phyloP scores from a whole-genome alignment of 30 jellyfish, hydroid and myxozoan genomes.

The Phacellophora camtschatica region DNA sequence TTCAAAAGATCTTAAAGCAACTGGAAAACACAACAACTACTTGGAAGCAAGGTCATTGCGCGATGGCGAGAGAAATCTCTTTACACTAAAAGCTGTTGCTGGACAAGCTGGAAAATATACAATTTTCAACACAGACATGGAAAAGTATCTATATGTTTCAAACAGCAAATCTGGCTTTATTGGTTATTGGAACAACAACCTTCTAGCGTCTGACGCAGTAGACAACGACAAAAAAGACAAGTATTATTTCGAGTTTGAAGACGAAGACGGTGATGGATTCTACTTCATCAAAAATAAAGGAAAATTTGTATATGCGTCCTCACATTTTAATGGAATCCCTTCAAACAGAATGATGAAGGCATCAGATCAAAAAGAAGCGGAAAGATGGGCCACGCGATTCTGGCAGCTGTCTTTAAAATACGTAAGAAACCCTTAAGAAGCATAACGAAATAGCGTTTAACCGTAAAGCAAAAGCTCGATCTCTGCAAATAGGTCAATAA shows the following conservation, averaged over 20 bases:
- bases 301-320: neutral
- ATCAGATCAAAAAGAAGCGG: neutral
- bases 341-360: conserved; percentile 3
- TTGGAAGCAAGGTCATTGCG: conserved; percentile 32
- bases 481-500: no score
- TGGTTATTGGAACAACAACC: conserved; percentile 8
- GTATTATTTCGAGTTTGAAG: conserved; percentile 30
- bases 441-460: neutral
- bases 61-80: conserved; percentile 18
- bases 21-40: conserved; percentile 18
- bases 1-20: conserved; percentile 13
- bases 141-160: conserved; percentile 5
- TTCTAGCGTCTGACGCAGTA: neutral
- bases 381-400: conserved; percentile 21
- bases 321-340: conserved; percentile 13
- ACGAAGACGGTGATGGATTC: conserved; percentile 52
- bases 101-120: neutral
- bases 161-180: conserved; percentile 38
- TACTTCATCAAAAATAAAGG: conserved; percentile 24
- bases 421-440: neutral
- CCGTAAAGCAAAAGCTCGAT: no score
- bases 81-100: neutral
- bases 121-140: conserved; percentile 3
- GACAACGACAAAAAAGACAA: neutral
- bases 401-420: conserved; percentile 21